These are phyloP conservation scores for Tetanocera ferruginea DNA, from an alignment of 2,888 invertebrate species.

Conservation along the genomic window DNA sequence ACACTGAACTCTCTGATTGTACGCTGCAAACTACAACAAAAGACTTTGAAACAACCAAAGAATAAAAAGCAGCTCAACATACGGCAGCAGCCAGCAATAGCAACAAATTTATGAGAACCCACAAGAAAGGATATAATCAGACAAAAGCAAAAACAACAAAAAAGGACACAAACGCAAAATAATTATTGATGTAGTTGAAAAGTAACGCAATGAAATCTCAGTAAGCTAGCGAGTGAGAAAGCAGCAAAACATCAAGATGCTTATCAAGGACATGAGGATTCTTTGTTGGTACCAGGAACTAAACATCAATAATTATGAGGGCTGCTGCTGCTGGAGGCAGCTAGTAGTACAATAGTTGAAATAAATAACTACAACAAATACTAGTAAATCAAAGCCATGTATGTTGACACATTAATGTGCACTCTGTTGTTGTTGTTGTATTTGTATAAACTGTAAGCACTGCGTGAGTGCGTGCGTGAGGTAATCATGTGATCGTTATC, in stretches of 20 bases:
- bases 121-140: neutral
- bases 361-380: constrained; percentile 9
- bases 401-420: constrained; percentile 29
- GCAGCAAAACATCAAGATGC: neutral
- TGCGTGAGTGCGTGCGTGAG: constrained; percentile 24
- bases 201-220: neutral
- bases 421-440: neutral
- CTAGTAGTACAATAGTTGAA: neutral
- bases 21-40: neutral
- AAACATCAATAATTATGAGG: constrained; percentile 39
- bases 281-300: constrained; percentile 30
- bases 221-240: neutral
- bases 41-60: neutral
- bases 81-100: neutral
- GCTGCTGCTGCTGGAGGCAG: neutral
- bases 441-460: neutral
- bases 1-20: neutral
- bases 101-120: constrained; percentile 36
- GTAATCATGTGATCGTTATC: constrained; percentile 35
- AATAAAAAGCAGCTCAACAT: neutral
- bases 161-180: constrained; percentile 17
- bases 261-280: constrained; percentile 28
- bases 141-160: neutral
- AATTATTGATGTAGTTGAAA: constrained; percentile 11
- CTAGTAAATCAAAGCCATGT: constrained; percentile 11